phyloP scores from a whole-genome alignment of 2,113 vertebrate genomes.

The Bostrychus sinensis region DNA sequence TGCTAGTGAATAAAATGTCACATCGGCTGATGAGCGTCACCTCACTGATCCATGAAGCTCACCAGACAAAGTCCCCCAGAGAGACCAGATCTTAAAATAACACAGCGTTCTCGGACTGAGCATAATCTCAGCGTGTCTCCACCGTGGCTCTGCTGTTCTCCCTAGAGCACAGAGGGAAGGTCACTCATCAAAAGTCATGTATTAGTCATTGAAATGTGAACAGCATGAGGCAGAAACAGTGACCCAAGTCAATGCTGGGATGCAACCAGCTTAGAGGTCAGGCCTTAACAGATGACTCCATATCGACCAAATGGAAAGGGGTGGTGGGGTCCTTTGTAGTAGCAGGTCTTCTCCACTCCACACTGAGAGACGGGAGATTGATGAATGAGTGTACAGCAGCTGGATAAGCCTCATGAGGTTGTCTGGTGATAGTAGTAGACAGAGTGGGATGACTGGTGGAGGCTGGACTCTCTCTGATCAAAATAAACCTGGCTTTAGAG shows the following conservation, averaged over 20 bases:
- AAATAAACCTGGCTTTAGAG: conserved; percentile 8
- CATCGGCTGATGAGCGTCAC: conserved; percentile 51
- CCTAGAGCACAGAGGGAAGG: conserved; percentile 54
- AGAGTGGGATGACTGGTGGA: conserved; percentile 28
- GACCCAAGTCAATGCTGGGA: conserved; percentile 33
- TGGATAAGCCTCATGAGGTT: conserved; percentile 27
- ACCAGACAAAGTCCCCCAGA: conserved; percentile 19
- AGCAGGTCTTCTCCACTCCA: not conserved
- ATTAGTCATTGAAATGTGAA: conserved; percentile 67
- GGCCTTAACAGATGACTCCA: conserved; percentile 49
- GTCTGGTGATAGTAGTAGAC: conserved; percentile 25
- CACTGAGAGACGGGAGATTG: conserved; percentile 27
- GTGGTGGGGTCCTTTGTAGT: not conserved
- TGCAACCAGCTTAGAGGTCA: conserved; percentile 26
- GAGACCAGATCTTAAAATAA: conserved; percentile 27
- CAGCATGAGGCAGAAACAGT: conserved; percentile 21
- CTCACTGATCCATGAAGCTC: conserved; percentile 54
- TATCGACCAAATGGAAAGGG: conserved; percentile 26
- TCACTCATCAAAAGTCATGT: conserved; percentile 65
- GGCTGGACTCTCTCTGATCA: conserved; percentile 14
- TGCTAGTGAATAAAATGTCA: conserved; percentile 56
- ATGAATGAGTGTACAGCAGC: conserved; percentile 49
- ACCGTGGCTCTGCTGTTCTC: conserved; percentile 16
- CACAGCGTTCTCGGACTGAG: conserved; percentile 31
- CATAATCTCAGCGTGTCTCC: conserved; percentile 46